Conservation (phyloP, 2,888 invertebrate species). For the Paralinhomoeus sp. region DNA sequence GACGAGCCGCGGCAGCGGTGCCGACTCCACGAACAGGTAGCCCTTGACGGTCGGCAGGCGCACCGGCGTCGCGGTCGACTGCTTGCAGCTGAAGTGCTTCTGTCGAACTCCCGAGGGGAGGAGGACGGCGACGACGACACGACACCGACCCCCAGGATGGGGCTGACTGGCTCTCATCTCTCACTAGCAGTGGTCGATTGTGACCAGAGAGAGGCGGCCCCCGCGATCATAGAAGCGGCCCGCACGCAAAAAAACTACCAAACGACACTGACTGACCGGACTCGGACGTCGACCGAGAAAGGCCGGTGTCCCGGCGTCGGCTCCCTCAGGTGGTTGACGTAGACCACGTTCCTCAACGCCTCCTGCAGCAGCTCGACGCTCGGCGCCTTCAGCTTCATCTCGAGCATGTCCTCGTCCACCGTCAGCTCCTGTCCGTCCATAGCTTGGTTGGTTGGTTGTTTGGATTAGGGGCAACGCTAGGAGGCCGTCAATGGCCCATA, state of each 20-base stretch:
- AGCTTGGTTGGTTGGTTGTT: too few species aligned
- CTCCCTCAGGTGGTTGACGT: constrained; percentile 66
- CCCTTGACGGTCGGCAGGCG: constrained; percentile 53
- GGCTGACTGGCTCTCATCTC: too few species aligned
- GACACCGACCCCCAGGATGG: too few species aligned
- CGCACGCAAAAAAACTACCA: too few species aligned
- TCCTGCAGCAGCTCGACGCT: constrained; percentile 24
- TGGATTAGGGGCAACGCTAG: too few species aligned
- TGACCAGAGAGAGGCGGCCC: too few species aligned
- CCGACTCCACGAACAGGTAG: constrained; percentile 62
- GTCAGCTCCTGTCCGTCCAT: constrained; percentile 28
- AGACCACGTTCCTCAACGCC: constrained; percentile 40
- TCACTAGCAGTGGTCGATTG: too few species aligned
- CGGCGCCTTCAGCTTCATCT: constrained; percentile 27
- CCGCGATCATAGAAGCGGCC: too few species aligned
- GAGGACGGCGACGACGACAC: too few species aligned
- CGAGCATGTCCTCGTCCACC: constrained; percentile 29
- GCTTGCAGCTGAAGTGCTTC: constrained; percentile 38
- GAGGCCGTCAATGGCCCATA: too few species aligned
- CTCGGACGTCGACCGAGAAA: constrained; percentile 53
- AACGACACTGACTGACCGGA: constrained; percentile 43
- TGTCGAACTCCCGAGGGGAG: too few species aligned
- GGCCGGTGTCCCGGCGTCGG: constrained; percentile 85
- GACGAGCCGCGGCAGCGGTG: constrained; percentile 46
- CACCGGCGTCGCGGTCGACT: constrained; percentile 41